phyloP scores from a whole-genome alignment of 2,888 invertebrate species.

The Hirtodrosophila alboralis region DNA sequence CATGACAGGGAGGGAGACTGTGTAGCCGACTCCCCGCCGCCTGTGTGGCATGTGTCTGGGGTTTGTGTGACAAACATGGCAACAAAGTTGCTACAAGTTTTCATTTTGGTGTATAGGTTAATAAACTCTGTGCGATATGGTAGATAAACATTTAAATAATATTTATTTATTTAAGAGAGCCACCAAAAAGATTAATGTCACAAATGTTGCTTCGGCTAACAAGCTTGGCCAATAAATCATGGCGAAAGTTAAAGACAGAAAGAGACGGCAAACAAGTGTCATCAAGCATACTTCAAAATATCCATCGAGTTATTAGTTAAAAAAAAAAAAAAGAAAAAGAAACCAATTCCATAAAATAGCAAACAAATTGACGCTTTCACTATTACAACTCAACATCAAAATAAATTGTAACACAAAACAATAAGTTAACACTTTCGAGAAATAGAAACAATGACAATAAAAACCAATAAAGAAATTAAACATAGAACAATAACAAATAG shows the following conservation, averaged over 20 bases:
- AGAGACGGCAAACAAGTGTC: slow-evolving; percentile 50
- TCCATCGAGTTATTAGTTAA: slow-evolving; percentile 52
- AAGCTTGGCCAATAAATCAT: slow-evolving; percentile 76
- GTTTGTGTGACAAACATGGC: no score
- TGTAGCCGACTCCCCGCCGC: slow-evolving; percentile 7
- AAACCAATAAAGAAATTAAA: slow-evolving; percentile 80
- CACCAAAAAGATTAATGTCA: slow-evolving; percentile 68
- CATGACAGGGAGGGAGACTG: slow-evolving; percentile 16
- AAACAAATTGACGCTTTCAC: slow-evolving; percentile 51
- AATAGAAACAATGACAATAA: slow-evolving; percentile 66
- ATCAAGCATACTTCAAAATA: slow-evolving; percentile 43
- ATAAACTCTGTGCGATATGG: slow-evolving; percentile 46
- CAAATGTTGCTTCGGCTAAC: slow-evolving; percentile 49
- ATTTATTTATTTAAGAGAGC: slow-evolving; percentile 50
- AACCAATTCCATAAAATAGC: slow-evolving; percentile 31
- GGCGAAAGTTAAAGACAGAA: slow-evolving; percentile 64
- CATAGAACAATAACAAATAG: slow-evolving; percentile 65
- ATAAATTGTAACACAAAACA: slow-evolving; percentile 46
- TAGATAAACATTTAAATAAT: slow-evolving; percentile 69
- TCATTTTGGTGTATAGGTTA: slow-evolving; percentile 24
- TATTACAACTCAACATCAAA: background rate
- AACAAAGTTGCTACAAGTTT: no score
- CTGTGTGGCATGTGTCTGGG: slow-evolving; percentile 32
- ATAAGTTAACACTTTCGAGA: slow-evolving; percentile 42
- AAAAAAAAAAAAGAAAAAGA: no score